Evolutionary conservation across 2,797 vertebrate genomes (phyloP), one percentile per base, ranked within the genome.

Genomic region (Enteromius anoplus): DNA sequence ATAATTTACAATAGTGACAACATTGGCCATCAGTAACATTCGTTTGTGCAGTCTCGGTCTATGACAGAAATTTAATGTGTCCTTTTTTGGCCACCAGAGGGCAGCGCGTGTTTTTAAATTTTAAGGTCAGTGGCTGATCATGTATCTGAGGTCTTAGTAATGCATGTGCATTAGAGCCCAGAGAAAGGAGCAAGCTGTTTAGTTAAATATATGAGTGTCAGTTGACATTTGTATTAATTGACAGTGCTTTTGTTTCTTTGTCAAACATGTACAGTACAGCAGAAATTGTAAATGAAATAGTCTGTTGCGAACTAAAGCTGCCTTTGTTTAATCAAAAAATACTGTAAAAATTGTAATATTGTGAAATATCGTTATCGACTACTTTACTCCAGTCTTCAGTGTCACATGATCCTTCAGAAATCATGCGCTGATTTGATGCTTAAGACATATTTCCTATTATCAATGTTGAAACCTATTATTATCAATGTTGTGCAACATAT

Each of bases 51-150:
- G 55, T 26, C 65, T 64, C 66, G 78, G 80, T 32, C 5, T 17
- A 34, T 45, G 5, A 64, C 29, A 65, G 29, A 17, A 34, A 17
- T 19, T 1, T 3, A 10, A 4, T 53, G 19, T 47, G 51, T 60
- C 26, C 8, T 29, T 45, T 32, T 17, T 26, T 40, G 55, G 55
- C 85, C 88, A 88, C 80, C 21, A 88, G 88, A 79, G 82, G 85
- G 87, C 84, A 85, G 80, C 85, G 71, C 78, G 9, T 29, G 76
- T 60, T 85, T 45, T 68, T 15, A 34, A 10, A n/a, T 72, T 14
- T 26, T 7, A 0, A 15, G 53, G 3, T 14, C 14, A 62, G 49
- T 42, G 47, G 8, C 45, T 68, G 17, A 45, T 81, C 7, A 34
- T 62, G 68, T n/a, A 37, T 64, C 21, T 37, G 14, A 51, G 58